These are phyloP conservation scores for Clamator glandarius DNA, from an alignment of 2,797 vertebrate species.

Conservation along the genomic window DNA sequence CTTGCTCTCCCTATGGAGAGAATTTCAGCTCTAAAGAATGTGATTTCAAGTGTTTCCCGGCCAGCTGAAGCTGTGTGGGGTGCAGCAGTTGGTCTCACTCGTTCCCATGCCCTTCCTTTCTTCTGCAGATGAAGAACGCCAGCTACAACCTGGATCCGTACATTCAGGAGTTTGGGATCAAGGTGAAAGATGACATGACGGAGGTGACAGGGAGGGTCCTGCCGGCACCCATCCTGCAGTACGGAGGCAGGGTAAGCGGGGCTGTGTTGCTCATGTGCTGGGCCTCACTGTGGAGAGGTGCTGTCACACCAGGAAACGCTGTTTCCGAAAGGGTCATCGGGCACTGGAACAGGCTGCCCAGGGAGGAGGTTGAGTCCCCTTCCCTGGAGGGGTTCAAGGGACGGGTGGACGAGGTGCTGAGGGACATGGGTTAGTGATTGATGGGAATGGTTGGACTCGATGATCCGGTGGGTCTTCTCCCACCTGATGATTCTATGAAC, in stretches of 20 bases:
- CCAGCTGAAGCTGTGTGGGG: not conserved
- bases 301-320: not conserved
- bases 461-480: too few relatives aligned
- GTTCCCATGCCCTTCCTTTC: not conserved
- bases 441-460: too few relatives aligned
- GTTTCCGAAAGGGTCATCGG: too few relatives aligned
- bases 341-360: too few relatives aligned
- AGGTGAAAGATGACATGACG: slow-evolving; percentile 98
- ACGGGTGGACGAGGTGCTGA: too few relatives aligned
- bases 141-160: slow-evolving; percentile 99
- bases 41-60: not conserved
- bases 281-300: not conserved
- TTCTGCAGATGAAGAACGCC: slow-evolving; percentile 95
- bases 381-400: too few relatives aligned
- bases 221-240: slow-evolving; percentile 97
- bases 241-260: slow-evolving; percentile 93
- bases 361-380: too few relatives aligned
- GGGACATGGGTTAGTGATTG: too few relatives aligned
- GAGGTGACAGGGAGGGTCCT: slow-evolving; percentile 97
- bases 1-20: rapidly evolving
- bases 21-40: not conserved
- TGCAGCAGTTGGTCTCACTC: not conserved
- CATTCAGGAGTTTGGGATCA: slow-evolving; percentile 99
- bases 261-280: not conserved
- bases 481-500: too few relatives aligned